Conservation (phyloP, 2,888 invertebrate genomes). For the Drosophila falleni region DNA sequence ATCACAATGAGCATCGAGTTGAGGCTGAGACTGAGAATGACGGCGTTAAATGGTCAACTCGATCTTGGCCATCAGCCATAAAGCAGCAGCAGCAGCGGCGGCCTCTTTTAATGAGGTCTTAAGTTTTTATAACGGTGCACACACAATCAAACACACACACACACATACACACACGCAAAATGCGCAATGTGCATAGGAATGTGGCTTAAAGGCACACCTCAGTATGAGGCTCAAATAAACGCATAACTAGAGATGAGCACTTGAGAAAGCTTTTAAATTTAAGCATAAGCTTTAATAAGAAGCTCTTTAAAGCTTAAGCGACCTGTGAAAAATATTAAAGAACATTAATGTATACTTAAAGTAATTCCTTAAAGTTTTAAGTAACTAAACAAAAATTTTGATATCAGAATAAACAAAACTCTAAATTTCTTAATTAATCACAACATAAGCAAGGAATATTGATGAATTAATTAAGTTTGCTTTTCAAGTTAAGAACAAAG, state of each 20-base stretch:
- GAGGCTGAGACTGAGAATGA: constrained; percentile 12
- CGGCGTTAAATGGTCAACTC: constrained; percentile 73
- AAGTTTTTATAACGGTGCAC: constrained; percentile 73
- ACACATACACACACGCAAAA: not conserved
- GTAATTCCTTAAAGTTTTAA: too few species aligned
- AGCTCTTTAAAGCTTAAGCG: not conserved
- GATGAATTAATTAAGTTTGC: too few species aligned
- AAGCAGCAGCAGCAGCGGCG: constrained; percentile 57
- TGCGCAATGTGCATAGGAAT: constrained; percentile 36
- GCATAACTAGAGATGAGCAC: constrained; percentile 34
- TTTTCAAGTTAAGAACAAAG: too few species aligned
- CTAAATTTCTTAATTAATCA: not conserved
- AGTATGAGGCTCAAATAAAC: constrained; percentile 1
- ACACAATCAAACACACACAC: constrained; percentile 23
- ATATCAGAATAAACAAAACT: not conserved
- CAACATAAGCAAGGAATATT: too few species aligned
- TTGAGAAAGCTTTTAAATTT: constrained; percentile 10
- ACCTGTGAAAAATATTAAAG: not conserved
- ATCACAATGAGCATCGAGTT: constrained; percentile 37
- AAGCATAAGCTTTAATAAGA: not conserved
- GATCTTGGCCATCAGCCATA: constrained; percentile 64
- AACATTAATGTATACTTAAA: not conserved
- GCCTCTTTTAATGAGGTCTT: constrained; percentile 78
- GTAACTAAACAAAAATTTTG: too few species aligned
- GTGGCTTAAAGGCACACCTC: constrained; percentile 50